phyloP scores from a whole-genome alignment of 37 sponge, comb jelly and placozoan species.

The Tethya wilhelma region DNA sequence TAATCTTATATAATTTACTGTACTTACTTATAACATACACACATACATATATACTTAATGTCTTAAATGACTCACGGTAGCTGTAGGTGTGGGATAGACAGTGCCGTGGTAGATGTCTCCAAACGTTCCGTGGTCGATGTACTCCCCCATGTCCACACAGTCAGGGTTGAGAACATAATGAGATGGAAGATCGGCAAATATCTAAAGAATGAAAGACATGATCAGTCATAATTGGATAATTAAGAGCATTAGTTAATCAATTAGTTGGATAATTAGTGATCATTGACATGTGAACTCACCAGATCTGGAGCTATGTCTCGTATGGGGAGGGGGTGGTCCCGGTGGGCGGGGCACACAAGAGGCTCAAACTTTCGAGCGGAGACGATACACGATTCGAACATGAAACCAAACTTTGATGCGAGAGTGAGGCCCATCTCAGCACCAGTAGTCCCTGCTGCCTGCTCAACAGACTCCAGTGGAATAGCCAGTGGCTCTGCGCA shows the following conservation, averaged over 20 bases:
- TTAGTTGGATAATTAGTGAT: no score
- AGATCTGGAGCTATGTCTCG: constrained; percentile 78
- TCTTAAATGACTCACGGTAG: constrained; percentile 55
- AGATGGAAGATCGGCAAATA: constrained; percentile 83
- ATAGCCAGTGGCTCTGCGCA: background rate
- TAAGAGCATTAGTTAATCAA: no score
- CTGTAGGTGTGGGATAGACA: constrained; percentile 56
- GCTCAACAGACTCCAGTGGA: background rate
- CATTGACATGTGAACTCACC: no score
- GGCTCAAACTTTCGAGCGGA: constrained; percentile 23
- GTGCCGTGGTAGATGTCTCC: constrained; percentile 87
- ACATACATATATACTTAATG: background rate
- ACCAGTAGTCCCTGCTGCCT: no score
- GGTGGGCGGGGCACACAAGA: constrained; percentile 71
- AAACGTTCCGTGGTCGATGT: constrained; percentile 74
- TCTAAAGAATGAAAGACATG: constrained; percentile 48
- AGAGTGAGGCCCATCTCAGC: background rate
- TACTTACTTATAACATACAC: no score
- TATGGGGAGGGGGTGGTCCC: constrained; percentile 45
- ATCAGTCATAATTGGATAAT: no score
- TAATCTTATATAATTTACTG: no score
- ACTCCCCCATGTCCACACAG: constrained; percentile 67
- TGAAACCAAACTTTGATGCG: constrained; percentile 81
- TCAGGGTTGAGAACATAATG: constrained; percentile 44
- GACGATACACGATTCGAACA: constrained; percentile 71